Base-by-base conservation (phyloP, 2,113 vertebrate genomes). In the Porphyrio hochstetteri region DNA sequence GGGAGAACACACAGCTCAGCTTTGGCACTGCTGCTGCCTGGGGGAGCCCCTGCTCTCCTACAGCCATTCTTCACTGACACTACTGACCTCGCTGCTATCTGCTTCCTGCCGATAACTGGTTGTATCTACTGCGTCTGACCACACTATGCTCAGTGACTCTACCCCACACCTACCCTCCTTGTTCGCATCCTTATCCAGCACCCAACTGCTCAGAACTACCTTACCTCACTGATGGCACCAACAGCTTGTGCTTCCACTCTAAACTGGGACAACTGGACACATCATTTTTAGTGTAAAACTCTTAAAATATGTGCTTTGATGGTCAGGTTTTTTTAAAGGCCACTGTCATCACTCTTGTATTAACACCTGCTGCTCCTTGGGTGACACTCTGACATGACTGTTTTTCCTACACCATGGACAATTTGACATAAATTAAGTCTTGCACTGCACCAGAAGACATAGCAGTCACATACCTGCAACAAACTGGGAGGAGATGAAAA, bases 361-460 rank as follows among this genome's bases (percentile, higher is more conserved):
- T 27, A 64, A 27, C n/a, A 24, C 12, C 2, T 1, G 38, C 57
- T 55, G 1, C 38, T 55, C 21, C 42, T 74, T 42, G 24, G 24
- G 21, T 31, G 64, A 48, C 28, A 38, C 33, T 6, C 33, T 13
- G 7, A 31, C 52, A 33, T 0, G 5, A 46, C 28, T 16, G 1
- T 9, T 56, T 16, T 15, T 56, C 46, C 61, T 20, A 5, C 1
- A 4, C 27, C 40, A 29, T 1, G 0, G 36, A n/a, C 50, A 13
- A 21, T 50, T 23, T 27, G 71, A n/a, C 14, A 0, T 9, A 17
- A 52, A 21, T 48, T 33, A 61, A 63, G 23, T 40, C 63, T 57
- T 36, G 23, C 24, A 5, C 18, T 18, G 27, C 0, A 0, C 40
- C 17, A 13, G 36, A 24, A 35, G 38, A 52, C 69, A 70, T 0